Evolutionary conservation across 2,888 invertebrate species (phyloP), one percentile per base, ranked within the genome.

Genomic region (Polydrusus cervinus): DNA sequence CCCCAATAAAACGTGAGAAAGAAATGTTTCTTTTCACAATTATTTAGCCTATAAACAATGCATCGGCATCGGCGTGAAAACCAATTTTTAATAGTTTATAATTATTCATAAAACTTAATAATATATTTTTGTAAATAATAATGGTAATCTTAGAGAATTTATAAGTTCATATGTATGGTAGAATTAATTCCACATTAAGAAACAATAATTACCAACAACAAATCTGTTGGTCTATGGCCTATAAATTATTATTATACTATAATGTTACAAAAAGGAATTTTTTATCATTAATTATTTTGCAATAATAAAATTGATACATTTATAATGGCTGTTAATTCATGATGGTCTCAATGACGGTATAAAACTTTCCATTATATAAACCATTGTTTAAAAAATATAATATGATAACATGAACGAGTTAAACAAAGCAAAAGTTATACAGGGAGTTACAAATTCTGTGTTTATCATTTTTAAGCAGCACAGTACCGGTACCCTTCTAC

Each of bases 221-320:
- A 57, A 38, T 57, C 34, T n/a, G 38, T 38, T 57, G 57, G 38
- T 38, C 38, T 38, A 38, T n/a, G n/a, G 34, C 9, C 38, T 16
- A 38, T 38, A 38, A 57, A 38, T 57, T 2, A n/a, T n/a, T 2
- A 20, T 3, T 10, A 7, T 18, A n/a, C n/a, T n/a, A n/a, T n/a
- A 25, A 25, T 25, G 25, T 25, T 25, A 25, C 8, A 14, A 57
- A 57, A 16, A 0, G 34, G 34, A 25, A 57, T 16, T 57, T 8
- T 55, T 57, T 57, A 38, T 57, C 16, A 34, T 16, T 14, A 9
- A n/a, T n/a, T 11, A 38, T 57, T 57, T 57, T 57, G 57, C 57
- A 57, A 57, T 2, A 57, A 40, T n/a, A 69, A 69, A 57, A 45
- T 47, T 62, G 70, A 70, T 60, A 47, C 10, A 61, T 61, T 34